These are phyloP conservation scores for Pomatorhinus ruficollis DNA, from an alignment of 2,113 vertebrate genomes.

Conservation along the genomic window DNA sequence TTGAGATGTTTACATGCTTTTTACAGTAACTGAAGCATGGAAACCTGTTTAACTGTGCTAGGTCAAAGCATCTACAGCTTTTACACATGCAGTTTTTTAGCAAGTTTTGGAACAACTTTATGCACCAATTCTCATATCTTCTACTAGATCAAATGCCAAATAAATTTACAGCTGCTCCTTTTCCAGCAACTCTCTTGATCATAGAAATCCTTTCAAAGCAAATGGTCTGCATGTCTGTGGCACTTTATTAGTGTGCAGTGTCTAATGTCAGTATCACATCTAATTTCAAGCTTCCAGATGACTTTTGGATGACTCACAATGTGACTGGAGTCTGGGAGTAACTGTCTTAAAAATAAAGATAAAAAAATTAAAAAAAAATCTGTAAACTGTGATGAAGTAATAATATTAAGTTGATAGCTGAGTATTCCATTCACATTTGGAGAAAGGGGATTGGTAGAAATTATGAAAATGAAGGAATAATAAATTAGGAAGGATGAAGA, in stretches of 20 bases:
- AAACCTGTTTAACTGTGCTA: not conserved
- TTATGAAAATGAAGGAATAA: not conserved
- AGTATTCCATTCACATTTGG: not conserved
- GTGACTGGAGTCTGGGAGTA: not conserved
- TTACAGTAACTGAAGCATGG: not conserved
- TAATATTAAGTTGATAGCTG: not conserved
- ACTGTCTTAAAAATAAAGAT: not conserved
- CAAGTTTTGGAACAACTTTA: not conserved
- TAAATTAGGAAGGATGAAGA: not conserved
- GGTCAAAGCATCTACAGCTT: not conserved
- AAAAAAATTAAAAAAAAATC: too few species aligned
- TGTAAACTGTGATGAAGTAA: not conserved
- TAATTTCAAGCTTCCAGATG: not conserved
- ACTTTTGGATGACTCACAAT: not conserved
- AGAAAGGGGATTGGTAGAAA: not conserved
- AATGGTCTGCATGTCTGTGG: not conserved
- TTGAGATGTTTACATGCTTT: not conserved
- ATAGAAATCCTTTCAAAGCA: not conserved
- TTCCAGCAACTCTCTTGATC: not conserved
- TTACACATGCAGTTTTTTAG: not conserved
- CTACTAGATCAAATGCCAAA: constrained; percentile 13
- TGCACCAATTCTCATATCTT: not conserved
- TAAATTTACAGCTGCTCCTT: not conserved
- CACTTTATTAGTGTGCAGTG: not conserved
- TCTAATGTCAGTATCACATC: not conserved